Evolutionary conservation across 2,888 invertebrate species (phyloP), one percentile per base, ranked within the genome.

Genomic region (Dorcus parallelipipedus): DNA sequence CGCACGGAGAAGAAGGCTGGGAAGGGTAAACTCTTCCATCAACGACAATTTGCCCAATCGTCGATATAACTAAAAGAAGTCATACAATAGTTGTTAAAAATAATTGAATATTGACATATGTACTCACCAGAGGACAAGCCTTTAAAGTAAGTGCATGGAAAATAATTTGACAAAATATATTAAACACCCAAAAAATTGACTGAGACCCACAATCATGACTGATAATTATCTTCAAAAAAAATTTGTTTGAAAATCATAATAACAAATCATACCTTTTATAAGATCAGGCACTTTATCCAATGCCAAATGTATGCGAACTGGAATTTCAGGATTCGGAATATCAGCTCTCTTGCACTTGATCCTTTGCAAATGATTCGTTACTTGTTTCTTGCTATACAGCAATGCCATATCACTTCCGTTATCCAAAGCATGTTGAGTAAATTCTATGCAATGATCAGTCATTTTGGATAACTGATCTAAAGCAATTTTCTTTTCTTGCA

Each of bases 321-420:
- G 92, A 67, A 93, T 91, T 80, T 93, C 92, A 14, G 93, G 93
- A 83, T 93, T 93, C 64, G 93, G 93, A 74, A 93, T 92, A 80
- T 93, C 92, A 2, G 92, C 92, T 69, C 92, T 83, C 62, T 90
- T 86, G 70, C 87, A 86, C 79, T 92, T 93, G 71, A 93, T 87
- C 73, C 91, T 84, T 78, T 90, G 90, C 69, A 92, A 81, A 79
- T 92, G 91, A 65, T 84, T 83, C 49, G 87, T 85, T 59, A 86
- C 83, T 64, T 85, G 87, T 80, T 88, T 89, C 83, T 93, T 93
- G 78, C 89, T 88, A 76, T 89, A 89, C 64, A 94, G 81, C 69
- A 94, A 83, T 47, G 93, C 93, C 79, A 90, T 89, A 76, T 94
- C 93, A 67, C 89, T 89, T 64, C 92, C 92, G 67, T 86, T 87